Evolutionary conservation across 1,140 invertebrate genomes (phyloP).

Genomic region (Coenobita brevimanus): DNA sequence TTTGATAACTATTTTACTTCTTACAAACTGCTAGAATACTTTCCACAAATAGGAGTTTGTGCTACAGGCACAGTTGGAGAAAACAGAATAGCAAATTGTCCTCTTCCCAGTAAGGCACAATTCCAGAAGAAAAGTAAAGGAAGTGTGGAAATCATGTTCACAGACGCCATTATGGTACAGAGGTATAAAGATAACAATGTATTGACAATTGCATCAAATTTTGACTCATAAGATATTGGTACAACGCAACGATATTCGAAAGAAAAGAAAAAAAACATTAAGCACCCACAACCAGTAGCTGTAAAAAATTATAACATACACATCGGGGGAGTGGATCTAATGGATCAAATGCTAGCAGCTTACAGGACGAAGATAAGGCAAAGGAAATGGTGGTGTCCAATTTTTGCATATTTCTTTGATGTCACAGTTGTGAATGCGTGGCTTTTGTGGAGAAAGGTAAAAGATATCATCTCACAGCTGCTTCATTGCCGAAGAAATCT

Average conservation of each 20-base stretch:
- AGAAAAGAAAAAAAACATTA: neutral
- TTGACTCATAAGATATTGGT: neutral
- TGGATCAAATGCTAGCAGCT: neutral
- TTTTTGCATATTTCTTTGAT: neutral
- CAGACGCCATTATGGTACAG: neutral
- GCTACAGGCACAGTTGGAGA: neutral
- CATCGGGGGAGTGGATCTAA: constrained; percentile 3
- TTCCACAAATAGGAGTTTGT: neutral
- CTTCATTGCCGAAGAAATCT: neutral
- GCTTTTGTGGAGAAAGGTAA: neutral
- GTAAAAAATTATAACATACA: neutral
- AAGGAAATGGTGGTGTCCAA: constrained; percentile 7
- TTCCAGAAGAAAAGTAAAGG: neutral
- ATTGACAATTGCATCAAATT: neutral
- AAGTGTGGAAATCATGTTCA: neutral
- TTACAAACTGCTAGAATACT: neutral
- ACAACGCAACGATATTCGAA: constrained; percentile 3
- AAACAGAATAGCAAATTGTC: constrained; percentile 1
- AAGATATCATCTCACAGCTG: neutral
- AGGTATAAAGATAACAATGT: constrained; percentile 8
- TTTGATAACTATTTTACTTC: too few species aligned
- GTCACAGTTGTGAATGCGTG: constrained; percentile 12
- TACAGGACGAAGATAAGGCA: neutral
- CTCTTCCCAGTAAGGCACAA: constrained; percentile 1
- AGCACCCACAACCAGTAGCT: neutral